Evolutionary conservation across 1,140 invertebrate species (phyloP).

Genomic region (Bombus huntii): DNA sequence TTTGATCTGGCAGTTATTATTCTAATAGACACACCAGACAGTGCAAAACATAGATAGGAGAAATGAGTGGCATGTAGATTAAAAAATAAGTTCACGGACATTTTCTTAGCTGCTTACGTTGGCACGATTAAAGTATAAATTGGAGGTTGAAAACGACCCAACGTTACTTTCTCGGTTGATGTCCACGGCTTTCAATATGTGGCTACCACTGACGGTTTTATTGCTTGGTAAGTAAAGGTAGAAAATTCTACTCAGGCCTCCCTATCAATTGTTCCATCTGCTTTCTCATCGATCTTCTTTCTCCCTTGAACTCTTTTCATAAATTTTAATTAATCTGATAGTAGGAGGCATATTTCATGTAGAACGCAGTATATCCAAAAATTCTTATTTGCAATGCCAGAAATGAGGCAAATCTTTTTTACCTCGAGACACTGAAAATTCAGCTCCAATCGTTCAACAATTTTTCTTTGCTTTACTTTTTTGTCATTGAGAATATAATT

Average conservation of each 20-base stretch:
- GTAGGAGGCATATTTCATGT: not conserved
- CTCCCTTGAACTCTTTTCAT: too few relatives aligned
- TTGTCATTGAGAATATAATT: too few relatives aligned
- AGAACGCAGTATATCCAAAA: not conserved
- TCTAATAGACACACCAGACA: too few relatives aligned
- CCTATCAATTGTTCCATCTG: too few relatives aligned
- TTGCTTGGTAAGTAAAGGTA: slow-evolving; percentile 72
- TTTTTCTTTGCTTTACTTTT: not conserved
- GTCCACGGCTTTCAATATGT: slow-evolving; percentile 57
- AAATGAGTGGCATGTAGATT: not conserved
- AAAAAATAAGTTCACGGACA: slow-evolving; percentile 3
- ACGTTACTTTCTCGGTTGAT: slow-evolving; percentile 35
- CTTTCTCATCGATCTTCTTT: not conserved
- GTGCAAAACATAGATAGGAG: not conserved
- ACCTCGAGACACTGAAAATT: not conserved
- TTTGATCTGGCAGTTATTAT: too few relatives aligned
- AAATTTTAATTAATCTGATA: not conserved
- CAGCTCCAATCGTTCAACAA: not conserved
- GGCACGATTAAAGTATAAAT: slow-evolving; percentile 46
- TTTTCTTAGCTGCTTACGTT: slow-evolving; percentile 22
- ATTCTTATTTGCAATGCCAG: too few relatives aligned
- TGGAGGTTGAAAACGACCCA: not conserved
- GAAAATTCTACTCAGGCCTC: not conserved
- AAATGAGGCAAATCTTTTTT: too few relatives aligned
- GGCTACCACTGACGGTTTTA: slow-evolving; percentile 60